A percentile compares a stretch with the other conserved stretches of the same genome.
Conservation (phyloP, 2,113 vertebrate genomes). For the Oxyruncus cristatus region DNA sequence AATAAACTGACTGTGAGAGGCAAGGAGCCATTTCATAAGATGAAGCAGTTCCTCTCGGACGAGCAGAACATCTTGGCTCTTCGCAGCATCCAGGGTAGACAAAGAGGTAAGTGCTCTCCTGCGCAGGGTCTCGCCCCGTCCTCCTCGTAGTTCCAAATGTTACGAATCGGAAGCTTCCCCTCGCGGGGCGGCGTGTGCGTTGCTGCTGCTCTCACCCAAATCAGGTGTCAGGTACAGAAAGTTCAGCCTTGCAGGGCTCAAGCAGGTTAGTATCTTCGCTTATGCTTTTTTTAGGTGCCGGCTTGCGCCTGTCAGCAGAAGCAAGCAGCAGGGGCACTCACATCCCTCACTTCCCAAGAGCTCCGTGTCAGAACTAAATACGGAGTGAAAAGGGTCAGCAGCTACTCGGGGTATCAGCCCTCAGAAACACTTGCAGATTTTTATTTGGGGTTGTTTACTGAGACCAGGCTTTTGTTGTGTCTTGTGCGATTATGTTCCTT, state of each 20-base stretch:
- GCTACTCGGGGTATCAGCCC: not conserved
- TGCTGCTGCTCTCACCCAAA: not conserved
- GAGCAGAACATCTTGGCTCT: conserved; percentile 97
- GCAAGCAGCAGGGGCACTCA: not conserved
- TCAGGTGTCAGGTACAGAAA: not conserved
- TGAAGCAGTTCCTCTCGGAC: conserved; percentile 97
- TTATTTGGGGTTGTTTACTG: not conserved
- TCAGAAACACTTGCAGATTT: not conserved
- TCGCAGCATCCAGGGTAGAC: conserved; percentile 95
- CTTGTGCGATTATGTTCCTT: not conserved
- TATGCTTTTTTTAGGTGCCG: not conserved
- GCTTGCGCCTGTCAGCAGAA: not conserved
- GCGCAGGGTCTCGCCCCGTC: not conserved
- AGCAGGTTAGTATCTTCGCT: not conserved
- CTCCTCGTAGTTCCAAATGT: not conserved
- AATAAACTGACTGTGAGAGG: conserved; percentile 95
- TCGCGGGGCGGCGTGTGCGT: rapidly evolving
- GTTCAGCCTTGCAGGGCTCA: not conserved
- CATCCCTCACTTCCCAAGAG: not conserved
- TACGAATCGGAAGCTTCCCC: not conserved
- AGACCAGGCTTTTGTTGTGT: not conserved
- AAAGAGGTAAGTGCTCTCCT: conserved; percentile 85
- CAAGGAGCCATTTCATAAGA: conserved; percentile 98
- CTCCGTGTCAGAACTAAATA: not conserved
- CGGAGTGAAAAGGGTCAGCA: not conserved